Evolutionary conservation across 1,140 invertebrate species (phyloP).

Genomic region (Cotesia vestalis): DNA sequence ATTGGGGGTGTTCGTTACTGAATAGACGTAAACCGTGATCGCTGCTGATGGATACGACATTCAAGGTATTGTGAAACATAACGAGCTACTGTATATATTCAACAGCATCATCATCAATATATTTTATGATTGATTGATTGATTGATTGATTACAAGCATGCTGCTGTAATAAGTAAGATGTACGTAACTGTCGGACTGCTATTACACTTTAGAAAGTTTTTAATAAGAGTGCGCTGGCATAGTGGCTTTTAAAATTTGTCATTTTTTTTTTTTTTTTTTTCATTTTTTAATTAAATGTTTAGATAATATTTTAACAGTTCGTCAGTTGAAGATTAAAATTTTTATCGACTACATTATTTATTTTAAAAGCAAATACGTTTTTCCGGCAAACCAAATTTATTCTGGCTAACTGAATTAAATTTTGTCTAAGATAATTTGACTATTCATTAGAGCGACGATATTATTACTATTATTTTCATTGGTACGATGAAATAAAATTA

Average conservation of each 20-base stretch:
- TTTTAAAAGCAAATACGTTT: too few relatives aligned
- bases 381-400: too few relatives aligned
- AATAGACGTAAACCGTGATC: neutral
- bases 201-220: neutral
- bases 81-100: neutral
- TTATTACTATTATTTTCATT: neutral
- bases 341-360: too few relatives aligned
- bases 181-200: neutral
- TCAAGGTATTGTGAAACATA: neutral
- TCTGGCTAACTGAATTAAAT: too few relatives aligned
- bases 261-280: neutral
- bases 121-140: too few relatives aligned
- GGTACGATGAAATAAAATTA: too few relatives aligned
- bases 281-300: too few relatives aligned
- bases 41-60: neutral
- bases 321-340: too few relatives aligned
- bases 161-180: neutral
- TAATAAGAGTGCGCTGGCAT: conserved; percentile 22
- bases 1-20: conserved; percentile 11
- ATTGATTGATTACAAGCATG: too few relatives aligned
- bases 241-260: neutral
- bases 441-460: too few relatives aligned
- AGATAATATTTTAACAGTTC: too few relatives aligned
- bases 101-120: neutral
- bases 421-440: too few relatives aligned